Evolutionary conservation across 2,888 invertebrate genomes (phyloP).

Genomic region (Euclidia mi): DNA sequence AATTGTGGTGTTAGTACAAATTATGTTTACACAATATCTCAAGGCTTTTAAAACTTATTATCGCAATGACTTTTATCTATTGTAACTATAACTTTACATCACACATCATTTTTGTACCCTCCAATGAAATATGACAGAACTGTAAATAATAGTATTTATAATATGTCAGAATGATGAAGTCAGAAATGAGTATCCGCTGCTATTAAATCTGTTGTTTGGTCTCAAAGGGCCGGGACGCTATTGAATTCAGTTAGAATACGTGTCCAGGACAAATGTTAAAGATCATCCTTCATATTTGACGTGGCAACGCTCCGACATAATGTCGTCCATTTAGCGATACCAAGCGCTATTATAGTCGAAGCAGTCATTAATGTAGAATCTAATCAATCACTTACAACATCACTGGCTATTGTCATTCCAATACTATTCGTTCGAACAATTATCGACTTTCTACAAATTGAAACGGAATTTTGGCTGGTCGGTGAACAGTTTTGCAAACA

Average conservation of each 20-base stretch:
- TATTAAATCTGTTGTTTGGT: slow-evolving; percentile 66
- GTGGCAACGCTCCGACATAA: slow-evolving; percentile 74
- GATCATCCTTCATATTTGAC: slow-evolving; percentile 84
- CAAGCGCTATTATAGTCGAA: slow-evolving; percentile 75
- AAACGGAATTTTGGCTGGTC: slow-evolving; percentile 69
- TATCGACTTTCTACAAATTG: slow-evolving; percentile 83
- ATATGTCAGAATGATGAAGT: slow-evolving; percentile 60
- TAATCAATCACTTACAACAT: slow-evolving; percentile 75
- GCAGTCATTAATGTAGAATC: slow-evolving; percentile 77
- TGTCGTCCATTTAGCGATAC: slow-evolving; percentile 81
- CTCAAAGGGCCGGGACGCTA: slow-evolving; percentile 61
- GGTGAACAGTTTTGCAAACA: slow-evolving; percentile 81
- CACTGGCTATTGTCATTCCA: slow-evolving; percentile 61
- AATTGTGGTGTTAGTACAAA: slow-evolving; percentile 56
- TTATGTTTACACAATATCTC: slow-evolving; percentile 54
- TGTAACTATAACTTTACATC: slow-evolving; percentile 27
- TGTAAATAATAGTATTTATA: slow-evolving; percentile 48
- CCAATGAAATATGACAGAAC: slow-evolving; percentile 15
- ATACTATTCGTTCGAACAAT: slow-evolving; percentile 65
- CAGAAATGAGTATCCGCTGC: slow-evolving; percentile 49
- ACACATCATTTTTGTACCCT: slow-evolving; percentile 24
- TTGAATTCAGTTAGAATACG: slow-evolving; percentile 71
- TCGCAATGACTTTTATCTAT: slow-evolving; percentile 41
- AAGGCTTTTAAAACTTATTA: slow-evolving; percentile 53
- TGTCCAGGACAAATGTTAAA: slow-evolving; percentile 72